Base-by-base conservation (phyloP, 1,140 invertebrate species). In the Formica selysi region DNA sequence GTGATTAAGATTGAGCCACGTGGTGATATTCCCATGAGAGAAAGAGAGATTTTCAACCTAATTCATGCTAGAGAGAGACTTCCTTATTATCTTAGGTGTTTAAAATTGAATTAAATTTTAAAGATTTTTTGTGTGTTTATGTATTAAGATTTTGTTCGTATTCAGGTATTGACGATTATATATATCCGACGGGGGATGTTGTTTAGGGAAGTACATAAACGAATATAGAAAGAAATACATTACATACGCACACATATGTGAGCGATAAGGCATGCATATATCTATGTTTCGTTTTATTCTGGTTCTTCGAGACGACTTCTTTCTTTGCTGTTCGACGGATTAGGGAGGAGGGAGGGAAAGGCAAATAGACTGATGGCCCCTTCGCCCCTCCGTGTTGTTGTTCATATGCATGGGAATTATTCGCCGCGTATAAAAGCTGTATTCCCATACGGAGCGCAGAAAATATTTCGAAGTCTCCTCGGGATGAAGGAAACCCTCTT, bases 391-490 rank as follows among this genome's bases (percentile, higher is more conserved):
- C 44, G 11, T 41, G 36, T 36, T 59, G 26, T 74, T 48, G 57
- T 59, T 41, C 13, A 44, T 76, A 85, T 85, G 36, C 81, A 65
- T 65, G 36, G 32, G 73, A 65, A 78, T 85, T 87, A 74, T 64
- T 71, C 29, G 67, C 38, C 44, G 57, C 19, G 62, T 67, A 65
- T 84, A 84, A 83, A 65, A 71, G 57, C 71, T 41, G 44, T 87
- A 83, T 85, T 76, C 68, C 65, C 48, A 84, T 64, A 44, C 73
- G 81, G 81, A 59, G 36, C 76, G 64, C 44, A 78, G 81, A 85
- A 85, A 85, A 85, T 78, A 85, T 85, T 85, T 85, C 73, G 73
- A 78, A 78, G 61, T 78, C 73, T 78, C 70, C 61, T 78, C 70
- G 61, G 59, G 81, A 85, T 78, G 81, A 85, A 85, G 73, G 73